Base-by-base conservation (phyloP, 2,888 invertebrate genomes). In the Leptinotarsa haldemani region DNA sequence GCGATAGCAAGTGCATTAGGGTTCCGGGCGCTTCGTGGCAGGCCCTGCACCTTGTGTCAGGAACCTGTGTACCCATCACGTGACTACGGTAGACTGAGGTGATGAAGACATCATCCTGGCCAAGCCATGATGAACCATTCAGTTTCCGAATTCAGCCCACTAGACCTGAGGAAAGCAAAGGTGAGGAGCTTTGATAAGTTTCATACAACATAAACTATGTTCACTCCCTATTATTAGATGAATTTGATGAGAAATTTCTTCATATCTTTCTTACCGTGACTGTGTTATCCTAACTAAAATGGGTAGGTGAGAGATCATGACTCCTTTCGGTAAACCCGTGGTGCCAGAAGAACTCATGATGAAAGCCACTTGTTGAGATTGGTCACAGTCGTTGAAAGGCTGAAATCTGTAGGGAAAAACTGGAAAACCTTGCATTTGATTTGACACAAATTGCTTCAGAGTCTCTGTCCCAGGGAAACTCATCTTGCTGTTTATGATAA, bases 291-390 rank as follows among this genome's bases (percentile, higher is more conserved):
- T 68, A 1, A 74, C 71, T 58, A 78, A 20, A 18, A 83, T 53
- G 69, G 92, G 93, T 70, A 88, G 85, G 83, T 93, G 91, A 5
- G 91, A 90, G 58, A 93, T 84, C 86, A 90, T 88, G 2, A 93
- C 92, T 46, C 92, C 92, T 86, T 93, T 93, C 0, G 93, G 91
- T 80, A 92, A 85, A 0, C 93, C 94, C 22, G 91, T 91, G 0
- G 94, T 94, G 65, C 94, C 93, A 72, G 93, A 93, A 50, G 93
- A 93, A 85, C 91, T 92, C 74, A 93, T 68, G 46, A 85, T 80
- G 53, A 82, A 79, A 5, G 84, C 83, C 5, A 82, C 78, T 89
- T 80, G 40, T 9, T 81, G 79, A 15, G 79, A 74, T n/a, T 75
- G 74, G 16, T 76, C 56, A 70, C 81, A 75, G 7, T 81, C 75